A percentile compares a stretch with the other conserved stretches of the same genome.
Conservation (phyloP, 2,888 invertebrate species). For the Tenthredo amoena region DNA sequence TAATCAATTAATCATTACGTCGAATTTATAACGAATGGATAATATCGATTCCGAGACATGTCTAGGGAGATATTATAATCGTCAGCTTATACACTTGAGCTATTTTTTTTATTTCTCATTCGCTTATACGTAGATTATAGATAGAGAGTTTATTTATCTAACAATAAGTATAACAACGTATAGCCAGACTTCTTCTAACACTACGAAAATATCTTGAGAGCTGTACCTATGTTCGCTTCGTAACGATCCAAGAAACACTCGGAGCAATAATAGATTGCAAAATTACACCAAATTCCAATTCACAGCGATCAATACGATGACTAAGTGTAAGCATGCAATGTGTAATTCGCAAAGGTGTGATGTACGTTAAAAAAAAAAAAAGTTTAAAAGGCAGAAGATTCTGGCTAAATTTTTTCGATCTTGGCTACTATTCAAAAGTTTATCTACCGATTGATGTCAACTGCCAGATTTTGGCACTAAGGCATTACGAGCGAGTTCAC, state of each 20-base stretch:
- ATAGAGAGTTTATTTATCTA: slow-evolving; percentile 13
- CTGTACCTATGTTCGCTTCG: slow-evolving; percentile 11
- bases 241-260: slow-evolving; percentile 17
- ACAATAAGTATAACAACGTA: slow-evolving; percentile 16
- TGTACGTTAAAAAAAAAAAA: background rate
- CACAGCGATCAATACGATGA: background rate
- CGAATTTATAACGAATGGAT: background rate
- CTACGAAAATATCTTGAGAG: background rate
- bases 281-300: background rate
- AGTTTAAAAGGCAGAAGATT: background rate
- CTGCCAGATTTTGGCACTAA: background rate
- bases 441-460: background rate
- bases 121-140: background rate
- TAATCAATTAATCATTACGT: background rate
- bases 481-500: background rate
- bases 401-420: background rate
- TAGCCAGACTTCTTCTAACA: background rate
- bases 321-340: background rate
- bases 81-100: background rate
- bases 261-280: background rate
- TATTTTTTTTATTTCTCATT: background rate
- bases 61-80: background rate
- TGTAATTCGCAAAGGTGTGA: background rate
- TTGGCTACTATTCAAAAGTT: background rate
- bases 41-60: background rate